These are phyloP conservation scores for Zaprionus ornatus DNA, from an alignment of 1,140 invertebrate species.

Conservation along the genomic window DNA sequence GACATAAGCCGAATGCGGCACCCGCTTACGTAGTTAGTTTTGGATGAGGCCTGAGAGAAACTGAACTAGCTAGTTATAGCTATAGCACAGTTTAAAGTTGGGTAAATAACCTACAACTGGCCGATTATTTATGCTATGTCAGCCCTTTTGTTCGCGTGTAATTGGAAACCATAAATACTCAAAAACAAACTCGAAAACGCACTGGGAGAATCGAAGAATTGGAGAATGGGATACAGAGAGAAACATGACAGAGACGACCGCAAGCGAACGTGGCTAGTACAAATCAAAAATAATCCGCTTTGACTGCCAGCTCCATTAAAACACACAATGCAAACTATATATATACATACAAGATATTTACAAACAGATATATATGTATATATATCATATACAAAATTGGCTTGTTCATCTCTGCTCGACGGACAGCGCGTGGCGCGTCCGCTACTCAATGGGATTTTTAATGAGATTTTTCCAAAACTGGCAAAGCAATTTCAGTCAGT, in stretches of 20 bases:
- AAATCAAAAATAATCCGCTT: constrained; percentile 76
- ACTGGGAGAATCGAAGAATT: background rate
- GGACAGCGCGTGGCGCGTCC: constrained; percentile 24
- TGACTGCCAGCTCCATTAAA: constrained; percentile 49
- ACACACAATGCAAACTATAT: background rate
- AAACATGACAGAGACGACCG: constrained; percentile 26
- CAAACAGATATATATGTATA: background rate
- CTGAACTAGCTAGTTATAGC: background rate
- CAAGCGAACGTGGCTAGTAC: constrained; percentile 54
- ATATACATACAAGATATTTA: background rate
- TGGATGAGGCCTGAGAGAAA: constrained; percentile 31
- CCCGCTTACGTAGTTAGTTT: constrained; percentile 4
- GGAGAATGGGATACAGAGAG: background rate
- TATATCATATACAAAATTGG: constrained; percentile 13
- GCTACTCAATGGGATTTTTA: constrained; percentile 53
- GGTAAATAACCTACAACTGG: background rate
- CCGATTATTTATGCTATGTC: constrained; percentile 2
- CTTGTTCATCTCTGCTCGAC: constrained; percentile 35
- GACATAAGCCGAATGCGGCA: constrained; percentile 29
- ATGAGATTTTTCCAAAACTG: constrained; percentile 65
- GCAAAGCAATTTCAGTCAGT: constrained; percentile 19
- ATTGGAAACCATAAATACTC: constrained; percentile 78
- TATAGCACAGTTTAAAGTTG: background rate
- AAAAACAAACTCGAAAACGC: constrained; percentile 29
- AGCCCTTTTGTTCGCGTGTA: constrained; percentile 41